Evolutionary conservation across 2,888 invertebrate genomes (phyloP), one percentile per base, ranked within the genome.

Genomic region (Magallana nippona): DNA sequence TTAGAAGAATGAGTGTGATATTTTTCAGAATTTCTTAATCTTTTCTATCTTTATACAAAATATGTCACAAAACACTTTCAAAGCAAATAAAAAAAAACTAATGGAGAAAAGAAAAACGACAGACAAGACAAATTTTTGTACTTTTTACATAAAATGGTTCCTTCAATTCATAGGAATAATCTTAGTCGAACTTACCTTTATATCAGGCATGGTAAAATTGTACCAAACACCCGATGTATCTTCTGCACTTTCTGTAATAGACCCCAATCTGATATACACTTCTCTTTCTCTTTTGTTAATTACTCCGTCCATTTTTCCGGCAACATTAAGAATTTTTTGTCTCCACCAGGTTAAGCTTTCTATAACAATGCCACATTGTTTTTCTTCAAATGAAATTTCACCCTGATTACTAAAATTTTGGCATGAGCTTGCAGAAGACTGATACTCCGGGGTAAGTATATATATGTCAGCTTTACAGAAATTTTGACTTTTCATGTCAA

Each of bases 191-290:
- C 27, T 15, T 27, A 71, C 71, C 71, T 71, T 71, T 0, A 71
- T 71, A 71, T 71, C 71, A 11, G 71, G 71, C 27, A 71, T 71
- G 0, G 71, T 71, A 10, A 71, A 27, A 71, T 71, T 71, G 27
- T 27, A 19, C 71, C 71, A 71, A 11, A 71, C 71, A 11, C 71
- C 71, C 15, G 71, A 71, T 3, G 3, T 22, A 27, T 71, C 71
- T 32, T 11, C 22, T 13, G 11, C 32, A 71, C 22, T 71, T 27
- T 1, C 1, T n/a, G 27, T 27, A 11, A 27, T 0, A 27, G 71
- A 0, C 0, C 71, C 71, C 13, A 71, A 32, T 71, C 71, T 71
- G 71, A 71, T 71, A 27, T 27, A 15, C 2, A 27, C 27, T 2
- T 71, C 71, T 13, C 71, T 22, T 32, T 71, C 71, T 27, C 32